phyloP scores from a whole-genome alignment of 2,888 invertebrate species.

The Podabrus alpinus region DNA sequence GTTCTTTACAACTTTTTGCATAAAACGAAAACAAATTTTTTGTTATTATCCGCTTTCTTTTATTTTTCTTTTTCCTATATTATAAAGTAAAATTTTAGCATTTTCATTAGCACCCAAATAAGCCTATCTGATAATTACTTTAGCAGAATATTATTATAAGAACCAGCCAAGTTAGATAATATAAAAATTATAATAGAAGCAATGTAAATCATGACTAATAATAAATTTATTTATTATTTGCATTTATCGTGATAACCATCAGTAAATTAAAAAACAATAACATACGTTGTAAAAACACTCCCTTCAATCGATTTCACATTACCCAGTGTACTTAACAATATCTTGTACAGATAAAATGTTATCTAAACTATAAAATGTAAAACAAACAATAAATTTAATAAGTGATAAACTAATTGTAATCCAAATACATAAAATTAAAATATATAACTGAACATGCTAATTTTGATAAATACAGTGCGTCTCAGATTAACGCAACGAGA shows the following conservation, averaged over 20 bases:
- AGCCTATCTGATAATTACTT: background rate
- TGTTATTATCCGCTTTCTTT: background rate
- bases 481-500: too few relatives aligned
- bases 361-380: background rate
- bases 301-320: background rate
- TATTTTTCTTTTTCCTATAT: background rate
- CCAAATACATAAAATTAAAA: background rate
- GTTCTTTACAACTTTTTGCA: background rate
- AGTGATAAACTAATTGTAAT: background rate
- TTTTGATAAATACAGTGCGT: background rate
- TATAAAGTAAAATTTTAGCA: background rate
- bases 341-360: background rate
- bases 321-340: background rate
- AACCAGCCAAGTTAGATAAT: background rate
- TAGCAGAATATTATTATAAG: too few relatives aligned
- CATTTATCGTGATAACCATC: background rate
- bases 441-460: background rate
- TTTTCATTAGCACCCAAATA: background rate
- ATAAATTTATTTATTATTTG: background rate
- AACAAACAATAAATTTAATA: background rate
- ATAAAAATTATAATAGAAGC: background rate
- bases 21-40: background rate
- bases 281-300: background rate
- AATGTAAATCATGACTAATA: background rate
- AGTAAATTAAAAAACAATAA: background rate